A percentile compares a stretch with the other conserved stretches of the same genome.
These are phyloP conservation scores for Asbolus verrucosus DNA, from an alignment of 1,140 invertebrate genomes.

Conservation along the genomic window DNA sequence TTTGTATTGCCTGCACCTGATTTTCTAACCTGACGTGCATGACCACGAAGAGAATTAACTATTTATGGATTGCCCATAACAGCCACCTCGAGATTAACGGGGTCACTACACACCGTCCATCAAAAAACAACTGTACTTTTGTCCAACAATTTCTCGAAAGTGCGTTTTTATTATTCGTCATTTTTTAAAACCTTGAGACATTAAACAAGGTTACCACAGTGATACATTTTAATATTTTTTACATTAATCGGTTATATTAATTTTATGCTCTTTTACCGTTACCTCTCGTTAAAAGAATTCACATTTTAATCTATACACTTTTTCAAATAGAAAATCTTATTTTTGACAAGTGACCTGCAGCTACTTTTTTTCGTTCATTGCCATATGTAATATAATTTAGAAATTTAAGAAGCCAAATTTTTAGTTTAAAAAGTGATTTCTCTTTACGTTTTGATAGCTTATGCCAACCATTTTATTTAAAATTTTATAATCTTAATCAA, in stretches of 20 bases:
- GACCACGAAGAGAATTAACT: conserved; percentile 39
- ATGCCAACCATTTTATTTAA: too few species aligned
- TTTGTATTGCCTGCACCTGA: conserved; percentile 41
- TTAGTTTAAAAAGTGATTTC: too few species aligned
- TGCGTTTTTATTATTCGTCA: conserved; percentile 9
- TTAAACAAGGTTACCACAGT: conserved; percentile 13
- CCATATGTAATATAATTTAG: too few species aligned
- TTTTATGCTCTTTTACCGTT: background rate
- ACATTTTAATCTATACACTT: too few species aligned
- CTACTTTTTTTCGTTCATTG: too few species aligned
- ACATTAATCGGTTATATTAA: background rate
- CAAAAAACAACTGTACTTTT: conserved; percentile 2
- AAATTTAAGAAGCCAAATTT: too few species aligned
- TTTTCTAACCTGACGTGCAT: conserved; percentile 39
- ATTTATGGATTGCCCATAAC: conserved; percentile 38
- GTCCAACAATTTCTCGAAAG: background rate
- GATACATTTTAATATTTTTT: background rate
- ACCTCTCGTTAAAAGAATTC: too few species aligned
- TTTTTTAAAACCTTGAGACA: conserved; percentile 20
- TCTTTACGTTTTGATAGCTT: too few species aligned
- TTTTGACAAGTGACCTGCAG: too few species aligned
- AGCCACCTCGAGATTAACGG: conserved; percentile 11
- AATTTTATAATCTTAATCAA: too few species aligned
- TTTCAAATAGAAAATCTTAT: too few species aligned
- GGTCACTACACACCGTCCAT: conserved; percentile 23